Conservation (phyloP, 2,797 vertebrate species). For the Silurus aristotelis region DNA sequence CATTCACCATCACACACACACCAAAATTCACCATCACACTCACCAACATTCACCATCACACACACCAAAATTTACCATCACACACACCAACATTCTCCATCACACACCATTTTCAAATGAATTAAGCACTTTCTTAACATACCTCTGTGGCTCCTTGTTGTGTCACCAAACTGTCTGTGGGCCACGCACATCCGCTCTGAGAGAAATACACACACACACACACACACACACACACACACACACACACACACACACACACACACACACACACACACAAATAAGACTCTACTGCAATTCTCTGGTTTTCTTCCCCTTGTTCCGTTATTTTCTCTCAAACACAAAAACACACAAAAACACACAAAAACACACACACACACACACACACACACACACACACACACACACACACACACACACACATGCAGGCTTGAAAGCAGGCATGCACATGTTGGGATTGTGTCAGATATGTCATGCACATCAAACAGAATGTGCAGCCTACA, state of each 20-base stretch:
- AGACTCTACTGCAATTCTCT: constrained; percentile 10
- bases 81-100: neutral
- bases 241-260: constrained; percentile 10
- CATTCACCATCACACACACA: neutral
- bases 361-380: constrained; percentile 18
- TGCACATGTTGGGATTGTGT: constrained; percentile 25
- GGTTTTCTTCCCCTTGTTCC: neutral
- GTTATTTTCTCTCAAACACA: neutral
- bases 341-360: constrained; percentile 17
- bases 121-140: constrained; percentile 35
- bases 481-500: constrained; percentile 50
- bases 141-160: constrained; percentile 81
- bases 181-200: constrained; percentile 84
- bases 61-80: neutral
- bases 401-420: neutral
- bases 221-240: neutral
- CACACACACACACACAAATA: neutral
- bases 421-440: constrained; percentile 15
- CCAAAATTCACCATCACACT: neutral
- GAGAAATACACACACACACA: constrained; percentile 30
- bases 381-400: constrained; percentile 5
- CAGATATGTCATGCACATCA: constrained; percentile 46
- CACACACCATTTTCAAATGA: neutral
- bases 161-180: constrained; percentile 75
- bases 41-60: neutral